phyloP scores from a whole-genome alignment of 1,140 invertebrate genomes.

The Tetranychus cinnabarinus region DNA sequence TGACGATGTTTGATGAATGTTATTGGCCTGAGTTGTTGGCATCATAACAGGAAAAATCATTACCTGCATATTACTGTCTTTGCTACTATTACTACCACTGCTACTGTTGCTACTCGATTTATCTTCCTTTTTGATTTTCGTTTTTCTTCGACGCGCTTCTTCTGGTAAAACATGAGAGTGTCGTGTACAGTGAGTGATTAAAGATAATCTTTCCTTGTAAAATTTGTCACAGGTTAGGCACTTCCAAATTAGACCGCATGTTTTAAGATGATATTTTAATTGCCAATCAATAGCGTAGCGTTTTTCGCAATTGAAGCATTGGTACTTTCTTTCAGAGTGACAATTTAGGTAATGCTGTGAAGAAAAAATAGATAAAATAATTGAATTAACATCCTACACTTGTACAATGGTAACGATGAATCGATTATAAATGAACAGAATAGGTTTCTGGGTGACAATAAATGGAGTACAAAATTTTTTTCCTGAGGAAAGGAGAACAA shows the following conservation, averaged over 20 bases:
- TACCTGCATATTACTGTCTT: too few relatives aligned
- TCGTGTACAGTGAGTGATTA: conserved; percentile 8
- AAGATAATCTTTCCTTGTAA: conserved; percentile 3
- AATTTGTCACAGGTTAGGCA: conserved; percentile 4
- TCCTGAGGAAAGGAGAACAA: too few relatives aligned
- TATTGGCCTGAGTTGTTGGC: too few relatives aligned
- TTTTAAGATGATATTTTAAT: conserved; percentile 7
- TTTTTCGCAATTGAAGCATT: neutral
- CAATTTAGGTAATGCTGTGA: neutral
- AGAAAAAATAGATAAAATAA: neutral
- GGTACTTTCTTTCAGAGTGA: neutral
- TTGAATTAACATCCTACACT: neutral
- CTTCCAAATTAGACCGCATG: conserved; percentile 2
- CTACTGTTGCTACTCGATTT: too few relatives aligned
- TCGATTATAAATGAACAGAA: too few relatives aligned
- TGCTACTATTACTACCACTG: too few relatives aligned
- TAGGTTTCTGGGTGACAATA: too few relatives aligned
- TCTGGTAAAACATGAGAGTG: neutral
- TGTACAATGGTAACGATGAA: neutral
- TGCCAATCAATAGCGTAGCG: conserved; percentile 6
- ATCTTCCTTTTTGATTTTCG: neutral
- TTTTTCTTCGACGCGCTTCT: neutral
- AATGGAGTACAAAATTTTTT: too few relatives aligned
- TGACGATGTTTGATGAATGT: too few relatives aligned
- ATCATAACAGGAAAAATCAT: too few relatives aligned